These are phyloP conservation scores for Melanerpes formicivorus DNA, from an alignment of 2,113 vertebrate genomes.

Conservation along the genomic window DNA sequence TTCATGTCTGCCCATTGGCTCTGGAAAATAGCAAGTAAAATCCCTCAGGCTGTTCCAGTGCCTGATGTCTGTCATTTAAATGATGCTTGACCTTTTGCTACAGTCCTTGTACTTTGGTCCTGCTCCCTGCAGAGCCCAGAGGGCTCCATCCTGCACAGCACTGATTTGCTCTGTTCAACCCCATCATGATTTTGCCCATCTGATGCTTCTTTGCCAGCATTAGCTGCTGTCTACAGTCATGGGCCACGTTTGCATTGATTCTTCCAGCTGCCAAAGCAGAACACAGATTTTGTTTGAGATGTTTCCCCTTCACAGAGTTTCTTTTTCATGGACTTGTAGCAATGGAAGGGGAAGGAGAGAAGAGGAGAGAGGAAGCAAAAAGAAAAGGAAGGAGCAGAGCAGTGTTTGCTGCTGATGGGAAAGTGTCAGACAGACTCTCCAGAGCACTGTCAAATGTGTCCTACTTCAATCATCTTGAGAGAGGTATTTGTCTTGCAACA, in stretches of 20 bases:
- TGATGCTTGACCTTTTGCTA: background rate
- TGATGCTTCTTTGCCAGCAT: background rate
- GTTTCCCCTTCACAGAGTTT: background rate
- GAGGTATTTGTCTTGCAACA: constrained; percentile 64
- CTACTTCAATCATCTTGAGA: constrained; percentile 49
- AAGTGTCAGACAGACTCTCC: constrained; percentile 22
- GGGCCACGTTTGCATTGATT: background rate
- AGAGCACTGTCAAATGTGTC: constrained; percentile 21
- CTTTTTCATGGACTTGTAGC: background rate
- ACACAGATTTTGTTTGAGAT: background rate
- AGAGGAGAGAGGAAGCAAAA: background rate
- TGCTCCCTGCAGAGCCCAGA: background rate
- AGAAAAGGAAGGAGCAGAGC: background rate
- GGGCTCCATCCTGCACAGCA: background rate
- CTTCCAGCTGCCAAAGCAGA: constrained; percentile 52
- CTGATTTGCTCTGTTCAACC: background rate
- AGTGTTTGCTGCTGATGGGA: background rate
- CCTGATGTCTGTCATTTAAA: background rate
- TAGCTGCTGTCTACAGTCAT: background rate
- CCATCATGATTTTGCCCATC: background rate
- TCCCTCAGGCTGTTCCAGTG: background rate
- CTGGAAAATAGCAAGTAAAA: background rate
- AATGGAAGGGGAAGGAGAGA: background rate
- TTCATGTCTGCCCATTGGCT: background rate
- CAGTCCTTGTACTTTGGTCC: background rate